phyloP scores from a whole-genome alignment of 2,113 vertebrate genomes.

The Cebidichthys violaceus region DNA sequence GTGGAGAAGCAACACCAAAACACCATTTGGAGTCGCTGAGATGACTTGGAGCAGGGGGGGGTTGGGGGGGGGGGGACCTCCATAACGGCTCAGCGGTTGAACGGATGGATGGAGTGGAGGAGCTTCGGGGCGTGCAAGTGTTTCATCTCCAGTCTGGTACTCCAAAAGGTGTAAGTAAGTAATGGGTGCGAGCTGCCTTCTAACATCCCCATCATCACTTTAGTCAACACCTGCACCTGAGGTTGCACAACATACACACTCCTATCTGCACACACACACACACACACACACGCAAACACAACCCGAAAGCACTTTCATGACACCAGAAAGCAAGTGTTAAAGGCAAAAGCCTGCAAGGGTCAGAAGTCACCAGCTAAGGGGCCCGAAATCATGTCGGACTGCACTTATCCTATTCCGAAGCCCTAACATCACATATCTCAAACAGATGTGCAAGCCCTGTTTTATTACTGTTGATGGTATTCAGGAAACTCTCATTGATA shows the following conservation, averaged over 20 bases:
- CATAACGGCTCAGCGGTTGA: conserved; percentile 52
- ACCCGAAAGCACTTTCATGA: conserved; percentile 65
- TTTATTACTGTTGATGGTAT: conserved; percentile 43
- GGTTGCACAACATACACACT: conserved; percentile 40
- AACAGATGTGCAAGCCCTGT: conserved; percentile 37
- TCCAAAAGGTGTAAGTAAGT: conserved; percentile 67
- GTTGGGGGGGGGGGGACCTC: neutral
- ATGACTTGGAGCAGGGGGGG: conserved; percentile 23
- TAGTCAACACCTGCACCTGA: conserved; percentile 50
- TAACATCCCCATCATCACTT: conserved; percentile 65
- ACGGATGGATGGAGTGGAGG: conserved; percentile 36
- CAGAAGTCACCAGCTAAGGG: conserved; percentile 62
- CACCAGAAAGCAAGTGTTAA: conserved; percentile 66
- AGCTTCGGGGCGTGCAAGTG: conserved; percentile 49
- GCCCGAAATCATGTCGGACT: conserved; percentile 71
- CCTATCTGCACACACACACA: conserved; percentile 11
- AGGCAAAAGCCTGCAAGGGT: conserved; percentile 68
- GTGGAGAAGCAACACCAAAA: conserved; percentile 49
- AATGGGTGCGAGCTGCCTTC: conserved; percentile 70
- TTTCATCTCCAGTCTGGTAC: conserved; percentile 56
- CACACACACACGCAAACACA: conserved; percentile 17
- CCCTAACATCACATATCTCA: conserved; percentile 47
- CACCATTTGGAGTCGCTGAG: conserved; percentile 50
- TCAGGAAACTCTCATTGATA: conserved; percentile 65
- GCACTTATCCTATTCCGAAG: conserved; percentile 67